Conservation (phyloP, 2,888 invertebrate genomes). For the Vesta saturnalis region DNA sequence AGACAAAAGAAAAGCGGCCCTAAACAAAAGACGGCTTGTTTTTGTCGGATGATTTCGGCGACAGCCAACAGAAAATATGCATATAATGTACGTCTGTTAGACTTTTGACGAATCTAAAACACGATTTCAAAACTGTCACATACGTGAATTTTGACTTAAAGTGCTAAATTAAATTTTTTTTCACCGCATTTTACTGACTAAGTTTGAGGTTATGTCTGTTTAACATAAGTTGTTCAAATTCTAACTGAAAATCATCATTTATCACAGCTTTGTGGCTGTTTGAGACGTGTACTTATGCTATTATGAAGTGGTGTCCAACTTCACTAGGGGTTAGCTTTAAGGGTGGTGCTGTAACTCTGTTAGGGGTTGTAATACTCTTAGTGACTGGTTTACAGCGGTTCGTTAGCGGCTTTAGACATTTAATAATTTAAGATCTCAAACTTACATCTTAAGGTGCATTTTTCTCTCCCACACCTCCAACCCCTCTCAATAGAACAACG, state of each 20-base stretch:
- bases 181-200: not conserved
- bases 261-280: constrained; percentile 45
- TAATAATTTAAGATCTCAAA: constrained; percentile 40
- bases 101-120: constrained; percentile 50
- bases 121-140: not conserved
- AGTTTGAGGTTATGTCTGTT: constrained; percentile 24
- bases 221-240: constrained; percentile 36
- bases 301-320: constrained; percentile 47
- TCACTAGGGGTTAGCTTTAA: constrained; percentile 39
- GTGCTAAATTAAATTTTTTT: not conserved
- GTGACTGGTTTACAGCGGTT: constrained; percentile 33
- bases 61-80: constrained; percentile 55
- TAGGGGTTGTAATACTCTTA: constrained; percentile 42
- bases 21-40: constrained; percentile 53
- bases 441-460: constrained; percentile 20
- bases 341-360: constrained; percentile 31
- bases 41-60: constrained; percentile 55
- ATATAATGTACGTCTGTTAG: constrained; percentile 55
- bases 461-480: not conserved
- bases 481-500: not conserved
- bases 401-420: constrained; percentile 43
- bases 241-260: constrained; percentile 45
- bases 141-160: not conserved
- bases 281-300: constrained; percentile 46
- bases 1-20: constrained; percentile 57